phyloP scores from a whole-genome alignment of 1,140 invertebrate genomes.

The Drosophila tani region DNA sequence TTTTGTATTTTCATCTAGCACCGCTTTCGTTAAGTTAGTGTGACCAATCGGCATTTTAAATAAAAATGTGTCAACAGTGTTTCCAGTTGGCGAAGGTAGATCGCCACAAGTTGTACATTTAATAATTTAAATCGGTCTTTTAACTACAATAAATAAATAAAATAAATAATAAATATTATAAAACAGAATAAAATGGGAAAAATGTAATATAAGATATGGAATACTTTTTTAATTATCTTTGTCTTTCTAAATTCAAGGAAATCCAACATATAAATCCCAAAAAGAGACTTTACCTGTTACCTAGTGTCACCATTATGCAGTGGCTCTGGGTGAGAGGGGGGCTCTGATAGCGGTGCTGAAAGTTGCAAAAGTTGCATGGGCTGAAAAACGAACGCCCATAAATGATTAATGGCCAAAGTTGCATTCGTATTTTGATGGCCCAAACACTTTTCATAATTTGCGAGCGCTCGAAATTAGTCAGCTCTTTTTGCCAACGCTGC shows the following conservation, averaged over 20 bases:
- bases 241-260: no score
- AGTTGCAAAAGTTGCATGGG: conserved; percentile 68
- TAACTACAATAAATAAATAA: no score
- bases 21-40: no score
- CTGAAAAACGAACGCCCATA: conserved; percentile 70
- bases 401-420: conserved; percentile 80
- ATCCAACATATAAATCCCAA: background rate
- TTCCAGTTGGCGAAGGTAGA: no score
- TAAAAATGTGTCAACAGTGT: no score
- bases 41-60: no score
- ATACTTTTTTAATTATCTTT: no score
- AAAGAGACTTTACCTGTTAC: background rate
- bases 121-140: no score
- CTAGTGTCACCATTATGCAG: conserved; percentile 24
- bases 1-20: no score
- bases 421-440: conserved; percentile 53
- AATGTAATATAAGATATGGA: accelerated
- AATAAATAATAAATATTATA: no score
- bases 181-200: no score
- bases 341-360: conserved; percentile 53
- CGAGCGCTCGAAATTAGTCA: conserved; percentile 70
- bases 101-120: no score
- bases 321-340: background rate
- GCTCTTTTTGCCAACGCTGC: conserved; percentile 25
- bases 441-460: conserved; percentile 73